Percentiles rank a stretch among this genome's conserved stretches.
Evolutionary conservation across 2,888 invertebrate species (phyloP).

Genomic region (Galerucella pusilla): DNA sequence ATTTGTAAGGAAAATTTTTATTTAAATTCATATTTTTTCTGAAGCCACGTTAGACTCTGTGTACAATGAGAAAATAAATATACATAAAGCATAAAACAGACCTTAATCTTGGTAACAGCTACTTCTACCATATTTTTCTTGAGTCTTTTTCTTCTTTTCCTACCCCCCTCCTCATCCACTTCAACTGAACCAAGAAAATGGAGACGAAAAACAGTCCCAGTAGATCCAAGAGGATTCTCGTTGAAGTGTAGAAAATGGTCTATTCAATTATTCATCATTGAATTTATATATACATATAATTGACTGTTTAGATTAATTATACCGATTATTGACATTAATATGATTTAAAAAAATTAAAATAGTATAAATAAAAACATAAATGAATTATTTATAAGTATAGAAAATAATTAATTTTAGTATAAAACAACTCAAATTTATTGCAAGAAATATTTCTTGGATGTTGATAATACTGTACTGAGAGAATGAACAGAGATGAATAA

Average conservation of each 20-base stretch:
- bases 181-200: conserved; percentile 87
- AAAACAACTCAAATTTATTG: background rate
- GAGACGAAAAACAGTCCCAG: conserved; percentile 83
- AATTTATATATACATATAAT: conserved; percentile 22
- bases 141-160: conserved; percentile 79
- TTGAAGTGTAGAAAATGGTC: conserved; percentile 59
- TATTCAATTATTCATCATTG: conserved; percentile 53
- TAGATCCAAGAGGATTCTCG: conserved; percentile 64
- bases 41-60: background rate
- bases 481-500: background rate
- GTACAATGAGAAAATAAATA: conserved; percentile 14
- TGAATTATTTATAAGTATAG: background rate
- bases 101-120: conserved; percentile 88
- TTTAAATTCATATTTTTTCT: no score
- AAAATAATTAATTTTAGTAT: background rate
- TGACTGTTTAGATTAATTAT: background rate
- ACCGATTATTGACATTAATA: conserved; percentile 20
- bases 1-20: no score
- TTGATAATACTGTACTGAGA: background rate
- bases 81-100: conserved; percentile 64
- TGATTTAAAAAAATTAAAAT: background rate
- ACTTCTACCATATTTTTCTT: conserved; percentile 92
- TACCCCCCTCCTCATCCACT: conserved; percentile 82
- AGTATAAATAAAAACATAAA: background rate
- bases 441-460: background rate